Evolutionary conservation across 2,888 invertebrate genomes (phyloP), one percentile per base, ranked within the genome.

Genomic region (Abrostola tripartita): DNA sequence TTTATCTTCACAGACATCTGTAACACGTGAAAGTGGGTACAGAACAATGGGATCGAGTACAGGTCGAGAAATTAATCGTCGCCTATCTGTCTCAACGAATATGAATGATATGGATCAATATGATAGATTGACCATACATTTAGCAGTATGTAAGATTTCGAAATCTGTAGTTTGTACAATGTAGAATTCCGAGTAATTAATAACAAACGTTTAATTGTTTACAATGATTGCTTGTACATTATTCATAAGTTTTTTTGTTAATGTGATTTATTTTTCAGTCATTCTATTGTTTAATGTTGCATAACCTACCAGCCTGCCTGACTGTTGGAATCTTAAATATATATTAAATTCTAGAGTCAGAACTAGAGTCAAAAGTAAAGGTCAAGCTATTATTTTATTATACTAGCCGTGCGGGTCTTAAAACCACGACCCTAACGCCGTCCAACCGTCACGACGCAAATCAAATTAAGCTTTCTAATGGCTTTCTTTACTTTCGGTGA

Each of bases 11-110:
- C 38, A 52, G 51, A 68, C 63, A 79, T 77, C 75, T 77, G 66
- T 69, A 76, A 65, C 76, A 73, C 66, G 83, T 76, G 84, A 82
- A 84, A 85, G 85, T 74, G 65, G 71, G 69, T 64, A 60, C 53
- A 78, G 79, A 82, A 85, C 85, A 83, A 84, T 85, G 66, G 74
- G 56, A 78, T 62, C 68, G 52, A 40, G 63, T 52, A 64, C 61
- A 56, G 62, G 51, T 69, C 69, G 44, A 67, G 66, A 60, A 68
- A 71, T 68, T 68, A 69, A 72, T 69, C 60, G 68, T 58, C 66
- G 42, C 41, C 57, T 59, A 75, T 66, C 65, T 61, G 65, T 74
- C 67, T 59, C 65, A 67, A 50, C 52, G 56, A 55, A 62, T 61
- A 60, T 62, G 58, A 58, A 66, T 42, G 61, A 57, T 70, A 61